phyloP scores from a whole-genome alignment of 2,888 invertebrate species.

The Pristionchus mayeri region DNA sequence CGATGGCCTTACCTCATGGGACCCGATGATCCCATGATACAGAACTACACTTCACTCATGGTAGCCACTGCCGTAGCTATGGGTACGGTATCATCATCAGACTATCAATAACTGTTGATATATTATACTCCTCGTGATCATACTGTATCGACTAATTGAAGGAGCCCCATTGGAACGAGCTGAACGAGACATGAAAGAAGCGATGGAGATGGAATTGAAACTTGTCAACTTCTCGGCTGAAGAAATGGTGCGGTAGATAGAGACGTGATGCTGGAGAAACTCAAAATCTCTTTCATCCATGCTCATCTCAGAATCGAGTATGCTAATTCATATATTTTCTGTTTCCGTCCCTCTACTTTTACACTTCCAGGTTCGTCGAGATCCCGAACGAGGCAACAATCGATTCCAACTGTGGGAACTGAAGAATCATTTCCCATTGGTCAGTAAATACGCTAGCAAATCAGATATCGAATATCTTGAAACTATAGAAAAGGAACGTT shows the following conservation, averaged over 20 bases:
- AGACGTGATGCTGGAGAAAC: no score
- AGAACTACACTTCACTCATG: slow-evolving; percentile 72
- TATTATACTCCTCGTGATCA: neutral
- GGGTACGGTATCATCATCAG: slow-evolving; percentile 49
- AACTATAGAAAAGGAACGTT: neutral
- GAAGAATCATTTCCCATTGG: slow-evolving; percentile 65
- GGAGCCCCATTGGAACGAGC: slow-evolving; percentile 64
- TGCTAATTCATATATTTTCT: no score
- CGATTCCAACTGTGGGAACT: slow-evolving; percentile 68
- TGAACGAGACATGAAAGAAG: slow-evolving; percentile 69
- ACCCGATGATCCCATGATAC: slow-evolving; percentile 69
- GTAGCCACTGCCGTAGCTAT: slow-evolving; percentile 64
- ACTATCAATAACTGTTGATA: neutral
- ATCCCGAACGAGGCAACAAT: slow-evolving; percentile 72
- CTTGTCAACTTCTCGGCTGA: slow-evolving; percentile 71
- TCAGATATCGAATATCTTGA: neutral
- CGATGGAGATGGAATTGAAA: slow-evolving; percentile 71
- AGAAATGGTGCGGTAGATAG: slow-evolving; percentile 59
- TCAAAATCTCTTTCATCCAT: no score
- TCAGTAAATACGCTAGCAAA: slow-evolving; percentile 39
- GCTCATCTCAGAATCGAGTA: no score
- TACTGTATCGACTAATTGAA: slow-evolving; percentile 46
- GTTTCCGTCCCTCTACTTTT: no score
- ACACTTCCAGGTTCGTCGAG: slow-evolving; percentile 57
- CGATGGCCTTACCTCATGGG: slow-evolving; percentile 71